phyloP scores from a whole-genome alignment of 2,888 invertebrate genomes.

The Dermolepida albohirtum region DNA sequence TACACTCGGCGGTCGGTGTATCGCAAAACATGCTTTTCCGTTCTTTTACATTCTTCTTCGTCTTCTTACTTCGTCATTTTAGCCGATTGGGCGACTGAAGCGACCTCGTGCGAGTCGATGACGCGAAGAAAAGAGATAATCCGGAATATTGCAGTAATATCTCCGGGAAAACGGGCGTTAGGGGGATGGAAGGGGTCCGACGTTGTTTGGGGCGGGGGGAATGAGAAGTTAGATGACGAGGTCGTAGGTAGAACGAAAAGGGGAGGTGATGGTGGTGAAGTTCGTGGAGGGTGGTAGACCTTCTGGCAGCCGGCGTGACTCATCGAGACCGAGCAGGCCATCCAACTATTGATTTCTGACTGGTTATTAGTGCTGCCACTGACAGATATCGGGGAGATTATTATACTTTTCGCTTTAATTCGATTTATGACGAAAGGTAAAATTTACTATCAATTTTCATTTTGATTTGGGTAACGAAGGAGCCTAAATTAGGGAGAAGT shows the following conservation, averaged over 20 bases:
- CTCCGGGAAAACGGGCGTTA: constrained; percentile 28
- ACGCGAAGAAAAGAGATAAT: constrained; percentile 40
- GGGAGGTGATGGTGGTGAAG: background rate
- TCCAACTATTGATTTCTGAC: constrained; percentile 52
- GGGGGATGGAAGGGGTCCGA: constrained; percentile 37
- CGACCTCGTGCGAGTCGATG: constrained; percentile 23
- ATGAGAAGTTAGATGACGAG: background rate
- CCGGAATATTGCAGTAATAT: constrained; percentile 41
- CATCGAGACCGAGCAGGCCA: constrained; percentile 48
- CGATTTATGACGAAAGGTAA: constrained; percentile 27
- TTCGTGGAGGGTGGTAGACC: constrained; percentile 40
- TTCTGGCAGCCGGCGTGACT: constrained; percentile 48
- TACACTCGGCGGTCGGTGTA: background rate
- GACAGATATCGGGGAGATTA: constrained; percentile 41
- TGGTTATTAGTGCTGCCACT: constrained; percentile 33
- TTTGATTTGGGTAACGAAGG: constrained; percentile 17
- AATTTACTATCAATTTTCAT: constrained; percentile 35
- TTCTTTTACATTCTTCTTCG: no score
- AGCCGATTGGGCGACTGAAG: constrained; percentile 1
- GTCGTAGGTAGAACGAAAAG: background rate
- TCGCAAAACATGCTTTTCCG: no score
- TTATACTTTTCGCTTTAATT: constrained; percentile 44
- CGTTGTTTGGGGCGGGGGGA: constrained; percentile 35
- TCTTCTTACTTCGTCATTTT: no score
- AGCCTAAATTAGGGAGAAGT: background rate